Base-by-base conservation (phyloP, 2,113 vertebrate species). In the Malurus cyaneus region DNA sequence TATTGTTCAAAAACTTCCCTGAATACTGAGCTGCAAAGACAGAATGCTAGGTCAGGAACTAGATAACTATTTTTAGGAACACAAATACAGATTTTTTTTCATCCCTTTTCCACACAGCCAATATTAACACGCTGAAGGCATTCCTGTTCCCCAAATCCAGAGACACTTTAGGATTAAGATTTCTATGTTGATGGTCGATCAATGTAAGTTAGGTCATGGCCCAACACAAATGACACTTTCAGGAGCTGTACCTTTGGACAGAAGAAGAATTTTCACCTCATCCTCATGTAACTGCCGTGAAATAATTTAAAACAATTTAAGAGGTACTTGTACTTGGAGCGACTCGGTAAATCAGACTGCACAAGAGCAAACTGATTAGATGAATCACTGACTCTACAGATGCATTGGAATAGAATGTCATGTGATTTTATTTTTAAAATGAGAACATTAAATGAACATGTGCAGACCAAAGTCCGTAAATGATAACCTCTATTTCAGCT, bases 361-460 rank as follows among this genome's bases (percentile, higher is more conserved):
- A 93, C 46, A 94, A 95, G 70, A 87, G 86, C 70, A 67, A 85
- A 86, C 74, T 80, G 89, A 94, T 97, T 91, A 88, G 93, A 87
- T 94, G 93, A 95, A 82, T 94, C 84, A 85, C 74, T 81, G 80
- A 17, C 91, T 93, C 36, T 65, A 65, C 84, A 89, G 73, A 89
- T 87, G 84, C 80, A 76, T 86, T 91, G 89, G 84, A 93, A 93
- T 85, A 95, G 88, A 72, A 72, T 57, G 59, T 44, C 76, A 88
- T 39, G n/a, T 91, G 80, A 72, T 89, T 91, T 93, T 93, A 84
- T 93, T 87, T 95, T 96, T 93, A 79, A 96, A 89, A 93, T 86
- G 73, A 70, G 50, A 80, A 19, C 25, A 53, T 91, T 65, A 65
- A 83, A 83, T 59, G n/a, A 93, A 79, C 25, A 36, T 70, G 25